Conservation (phyloP, 2,797 vertebrate species). For the Paramormyrops hopkinsi region DNA sequence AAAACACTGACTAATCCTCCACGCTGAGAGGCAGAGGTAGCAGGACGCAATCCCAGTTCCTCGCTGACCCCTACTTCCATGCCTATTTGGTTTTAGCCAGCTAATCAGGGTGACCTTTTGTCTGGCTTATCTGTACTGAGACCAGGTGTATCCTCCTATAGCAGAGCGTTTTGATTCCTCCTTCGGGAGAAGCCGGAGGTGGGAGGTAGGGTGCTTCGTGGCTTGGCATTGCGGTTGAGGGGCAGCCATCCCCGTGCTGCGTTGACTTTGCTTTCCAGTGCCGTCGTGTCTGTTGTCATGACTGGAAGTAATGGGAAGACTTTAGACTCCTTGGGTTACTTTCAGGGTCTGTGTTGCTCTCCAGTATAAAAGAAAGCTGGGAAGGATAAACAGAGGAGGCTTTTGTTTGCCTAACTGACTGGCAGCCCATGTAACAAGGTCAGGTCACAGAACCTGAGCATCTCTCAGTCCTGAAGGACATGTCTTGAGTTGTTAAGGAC, state of each 20-base stretch:
- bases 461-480: not conserved
- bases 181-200: not conserved
- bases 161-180: not conserved
- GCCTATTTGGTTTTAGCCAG: not conserved
- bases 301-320: not conserved
- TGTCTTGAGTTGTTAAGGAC: not conserved
- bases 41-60: not conserved
- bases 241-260: not conserved
- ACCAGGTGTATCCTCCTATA: constrained; percentile 2
- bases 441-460: not conserved
- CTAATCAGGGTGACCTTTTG: not conserved
- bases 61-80: not conserved
- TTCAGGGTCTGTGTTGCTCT: not conserved
- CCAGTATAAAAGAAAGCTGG: not conserved
- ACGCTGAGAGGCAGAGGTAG: not conserved
- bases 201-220: not conserved
- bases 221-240: not conserved
- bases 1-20: not conserved
- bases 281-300: not conserved
- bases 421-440: not conserved
- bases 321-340: not conserved
- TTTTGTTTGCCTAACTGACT: not conserved
- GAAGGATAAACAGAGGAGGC: not conserved
- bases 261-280: not conserved
- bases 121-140: constrained; percentile 12